A percentile compares a stretch with the other conserved stretches of the same genome.
These are phyloP conservation scores for Tetragonisca angustula DNA, from an alignment of 2,888 invertebrate species.

Conservation along the genomic window DNA sequence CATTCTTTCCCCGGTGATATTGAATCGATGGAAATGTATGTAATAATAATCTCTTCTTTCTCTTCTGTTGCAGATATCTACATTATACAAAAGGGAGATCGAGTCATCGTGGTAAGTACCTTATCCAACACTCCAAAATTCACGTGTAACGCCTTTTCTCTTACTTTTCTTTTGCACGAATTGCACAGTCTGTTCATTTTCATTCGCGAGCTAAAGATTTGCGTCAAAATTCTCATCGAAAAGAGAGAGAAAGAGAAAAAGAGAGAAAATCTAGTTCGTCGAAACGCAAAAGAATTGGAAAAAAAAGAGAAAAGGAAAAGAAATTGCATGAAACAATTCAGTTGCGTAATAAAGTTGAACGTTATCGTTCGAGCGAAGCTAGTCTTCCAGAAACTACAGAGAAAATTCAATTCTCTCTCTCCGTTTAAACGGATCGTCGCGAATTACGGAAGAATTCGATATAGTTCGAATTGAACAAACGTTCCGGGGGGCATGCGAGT, in stretches of 20 bases:
- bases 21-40: too few relatives aligned
- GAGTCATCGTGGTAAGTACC: conserved; percentile 8
- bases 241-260: too few relatives aligned
- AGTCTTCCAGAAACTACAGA: background rate
- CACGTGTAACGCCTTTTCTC: background rate
- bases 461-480: background rate
- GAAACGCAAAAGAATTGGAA: background rate
- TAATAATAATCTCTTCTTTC: background rate
- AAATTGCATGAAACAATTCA: background rate
- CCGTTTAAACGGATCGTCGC: conserved; percentile 3
- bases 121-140: background rate
- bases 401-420: conserved; percentile 14
- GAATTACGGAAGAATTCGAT: conserved; percentile 14
- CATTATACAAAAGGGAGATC: background rate
- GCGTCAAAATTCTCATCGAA: background rate
- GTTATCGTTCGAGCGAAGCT: background rate
- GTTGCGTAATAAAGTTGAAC: background rate
- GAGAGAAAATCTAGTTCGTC: background rate
- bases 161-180: background rate
- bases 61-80: conserved; percentile 1
- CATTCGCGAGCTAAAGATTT: background rate
- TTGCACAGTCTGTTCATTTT: background rate
- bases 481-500: background rate
- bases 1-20: too few relatives aligned
- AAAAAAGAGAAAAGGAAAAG: background rate